These are phyloP conservation scores for Aurelia coerulea DNA, from an alignment of 30 jellyfish, hydroid and myxozoan genomes.

Conservation along the genomic window DNA sequence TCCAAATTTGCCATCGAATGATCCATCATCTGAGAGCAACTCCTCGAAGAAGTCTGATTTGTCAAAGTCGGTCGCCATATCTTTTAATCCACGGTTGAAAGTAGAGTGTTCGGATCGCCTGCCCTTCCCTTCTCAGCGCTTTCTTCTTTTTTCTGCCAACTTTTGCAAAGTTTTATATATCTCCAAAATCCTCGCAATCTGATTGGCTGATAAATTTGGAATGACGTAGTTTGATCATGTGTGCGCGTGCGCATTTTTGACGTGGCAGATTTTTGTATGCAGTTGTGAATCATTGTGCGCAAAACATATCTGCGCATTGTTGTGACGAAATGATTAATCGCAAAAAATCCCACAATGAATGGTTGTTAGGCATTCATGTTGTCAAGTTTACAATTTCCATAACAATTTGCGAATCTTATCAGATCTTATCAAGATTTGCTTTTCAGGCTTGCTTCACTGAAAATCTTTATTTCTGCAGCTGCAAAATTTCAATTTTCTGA, in stretches of 20 bases:
- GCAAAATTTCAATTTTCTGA: too few relatives aligned
- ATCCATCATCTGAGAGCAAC: constrained; percentile 53
- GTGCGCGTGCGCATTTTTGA: constrained; percentile 66
- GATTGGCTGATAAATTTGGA: constrained; percentile 39
- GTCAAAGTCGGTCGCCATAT: constrained; percentile 60
- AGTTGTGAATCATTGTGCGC: constrained; percentile 69
- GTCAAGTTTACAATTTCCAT: background rate
- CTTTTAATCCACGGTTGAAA: background rate
- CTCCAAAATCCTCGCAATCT: constrained; percentile 3
- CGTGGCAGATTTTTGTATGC: constrained; percentile 68
- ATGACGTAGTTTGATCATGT: constrained; percentile 1
- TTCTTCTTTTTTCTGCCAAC: too few relatives aligned
- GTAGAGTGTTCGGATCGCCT: too few relatives aligned
- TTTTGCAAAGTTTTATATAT: background rate
- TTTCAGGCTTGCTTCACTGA: too few relatives aligned
- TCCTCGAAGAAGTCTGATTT: constrained; percentile 65
- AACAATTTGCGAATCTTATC: background rate
- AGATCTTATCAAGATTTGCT: too few relatives aligned
- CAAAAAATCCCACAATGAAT: background rate
- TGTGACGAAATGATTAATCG: background rate
- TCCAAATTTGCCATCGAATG: constrained; percentile 54
- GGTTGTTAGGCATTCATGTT: too few relatives aligned
- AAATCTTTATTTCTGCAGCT: too few relatives aligned
- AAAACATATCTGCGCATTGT: constrained; percentile 31
- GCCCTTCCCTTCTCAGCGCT: background rate